Evolutionary conservation across 2,113 vertebrate species (phyloP), one percentile per base, ranked within the genome.

Genomic region (Nerophis ophidion): DNA sequence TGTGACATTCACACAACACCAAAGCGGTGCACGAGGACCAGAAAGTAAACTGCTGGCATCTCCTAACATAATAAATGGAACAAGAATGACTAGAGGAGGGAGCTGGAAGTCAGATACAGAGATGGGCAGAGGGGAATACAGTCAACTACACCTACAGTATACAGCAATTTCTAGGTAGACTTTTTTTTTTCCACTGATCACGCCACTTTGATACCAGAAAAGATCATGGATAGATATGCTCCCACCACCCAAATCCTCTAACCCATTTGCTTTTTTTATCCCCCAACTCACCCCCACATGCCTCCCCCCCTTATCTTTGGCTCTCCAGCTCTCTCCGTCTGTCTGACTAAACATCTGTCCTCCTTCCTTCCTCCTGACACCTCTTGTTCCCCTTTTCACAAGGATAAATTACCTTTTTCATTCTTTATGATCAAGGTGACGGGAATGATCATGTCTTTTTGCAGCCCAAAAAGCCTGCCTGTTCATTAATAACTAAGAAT

Each of bases 321-420:
- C 77, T 73, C 75, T 77, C 63, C 75, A 77, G 71, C 71, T 66
- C 61, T 79, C 77, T 58, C 26, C 26, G 52, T 77, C 71, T 75
- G 66, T 87, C 70, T 75, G 80, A 72, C 81, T 87, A 68, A 80
- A 83, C 81, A 76, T 81, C 79, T 83, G 78, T 79, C 79, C 77
- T 77, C 53, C 53, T 60, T 55, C 16, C 56, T 58, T 49, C 50
- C n/a, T 47, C 46, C 11, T 35, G 54, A 51, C 49, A 60, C 58
- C 64, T 63, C 65, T 63, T 70, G 46, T 57, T 71, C 14, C 10
- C 17, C 48, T 36, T 12, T 63, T 57, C 56, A 60, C 6, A 46
- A 73, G 64, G 45, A 59, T 60, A 53, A 60, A 71, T 75, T 71
- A 65, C 58, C 54, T 52, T 75, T 63, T 57, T 77, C 63, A 48